phyloP scores from a whole-genome alignment of 2,113 vertebrate genomes.

The Pelecanus crispus region DNA sequence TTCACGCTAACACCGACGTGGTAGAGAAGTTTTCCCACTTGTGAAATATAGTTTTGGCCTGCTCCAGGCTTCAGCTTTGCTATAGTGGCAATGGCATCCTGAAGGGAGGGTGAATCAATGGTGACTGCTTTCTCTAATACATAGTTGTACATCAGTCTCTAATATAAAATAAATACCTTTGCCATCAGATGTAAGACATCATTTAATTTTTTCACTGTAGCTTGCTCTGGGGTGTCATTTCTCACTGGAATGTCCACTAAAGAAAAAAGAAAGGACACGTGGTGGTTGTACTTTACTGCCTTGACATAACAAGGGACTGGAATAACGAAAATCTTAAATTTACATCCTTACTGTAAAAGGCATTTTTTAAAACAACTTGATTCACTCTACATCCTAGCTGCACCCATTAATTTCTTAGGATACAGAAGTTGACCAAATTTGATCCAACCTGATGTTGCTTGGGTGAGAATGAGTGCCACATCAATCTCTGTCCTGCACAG shows the following conservation, averaged over 20 bases:
- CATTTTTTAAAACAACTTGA: neutral
- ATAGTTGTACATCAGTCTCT: neutral
- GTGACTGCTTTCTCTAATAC: neutral
- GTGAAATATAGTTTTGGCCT: neutral
- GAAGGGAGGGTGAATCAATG: neutral
- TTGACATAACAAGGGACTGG: neutral
- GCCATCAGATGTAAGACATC: neutral
- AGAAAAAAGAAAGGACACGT: neutral
- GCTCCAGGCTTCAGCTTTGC: neutral
- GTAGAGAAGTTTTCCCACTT: neutral
- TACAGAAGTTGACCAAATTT: neutral
- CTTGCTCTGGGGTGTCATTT: neutral
- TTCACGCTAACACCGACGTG: accelerated
- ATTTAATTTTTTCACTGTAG: neutral
- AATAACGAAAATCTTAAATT: neutral
- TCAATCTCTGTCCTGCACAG: neutral
- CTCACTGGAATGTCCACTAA: neutral
- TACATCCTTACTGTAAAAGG: neutral
- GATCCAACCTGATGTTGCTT: neutral
- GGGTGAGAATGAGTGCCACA: neutral
- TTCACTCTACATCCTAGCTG: neutral
- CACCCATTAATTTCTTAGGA: neutral
- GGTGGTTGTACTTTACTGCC: neutral
- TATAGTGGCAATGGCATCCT: neutral
- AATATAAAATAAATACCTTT: neutral